phyloP scores from a whole-genome alignment of 2,888 invertebrate genomes.

The Ctenicera cuprea region DNA sequence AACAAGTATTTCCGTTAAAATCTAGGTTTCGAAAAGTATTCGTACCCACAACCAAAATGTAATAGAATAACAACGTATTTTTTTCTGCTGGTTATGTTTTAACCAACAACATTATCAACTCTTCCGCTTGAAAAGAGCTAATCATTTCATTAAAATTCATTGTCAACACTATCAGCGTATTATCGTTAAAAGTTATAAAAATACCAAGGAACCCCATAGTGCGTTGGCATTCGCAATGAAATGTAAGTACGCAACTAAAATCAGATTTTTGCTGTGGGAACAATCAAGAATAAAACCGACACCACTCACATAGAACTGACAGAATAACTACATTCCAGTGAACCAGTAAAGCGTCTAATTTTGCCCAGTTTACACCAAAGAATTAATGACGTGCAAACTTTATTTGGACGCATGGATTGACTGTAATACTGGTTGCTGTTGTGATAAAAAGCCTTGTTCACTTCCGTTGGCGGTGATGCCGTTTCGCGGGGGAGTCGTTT shows the following conservation, averaged over 20 bases:
- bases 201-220: not conserved
- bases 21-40: too few species aligned
- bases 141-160: constrained; percentile 28
- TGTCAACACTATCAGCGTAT: not conserved
- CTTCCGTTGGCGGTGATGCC: constrained; percentile 65
- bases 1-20: too few species aligned
- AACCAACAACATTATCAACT: not conserved
- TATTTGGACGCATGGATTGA: constrained; percentile 60
- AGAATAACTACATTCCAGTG: constrained; percentile 48
- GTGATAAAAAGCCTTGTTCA: constrained; percentile 69
- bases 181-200: not conserved
- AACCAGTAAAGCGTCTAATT: constrained; percentile 41
- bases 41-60: too few species aligned
- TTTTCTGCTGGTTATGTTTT: too few species aligned
- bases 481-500: constrained; percentile 61
- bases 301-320: constrained; percentile 48
- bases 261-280: constrained; percentile 43
- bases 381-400: constrained; percentile 48
- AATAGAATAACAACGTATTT: too few species aligned
- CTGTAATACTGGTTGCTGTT: constrained; percentile 65
- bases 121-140: constrained; percentile 6
- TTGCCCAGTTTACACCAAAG: constrained; percentile 12
- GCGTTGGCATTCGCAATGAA: not conserved
- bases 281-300: constrained; percentile 49
- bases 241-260: constrained; percentile 28